Conservation (phyloP, 2,888 invertebrate genomes). For the Tortricodes alternella region DNA sequence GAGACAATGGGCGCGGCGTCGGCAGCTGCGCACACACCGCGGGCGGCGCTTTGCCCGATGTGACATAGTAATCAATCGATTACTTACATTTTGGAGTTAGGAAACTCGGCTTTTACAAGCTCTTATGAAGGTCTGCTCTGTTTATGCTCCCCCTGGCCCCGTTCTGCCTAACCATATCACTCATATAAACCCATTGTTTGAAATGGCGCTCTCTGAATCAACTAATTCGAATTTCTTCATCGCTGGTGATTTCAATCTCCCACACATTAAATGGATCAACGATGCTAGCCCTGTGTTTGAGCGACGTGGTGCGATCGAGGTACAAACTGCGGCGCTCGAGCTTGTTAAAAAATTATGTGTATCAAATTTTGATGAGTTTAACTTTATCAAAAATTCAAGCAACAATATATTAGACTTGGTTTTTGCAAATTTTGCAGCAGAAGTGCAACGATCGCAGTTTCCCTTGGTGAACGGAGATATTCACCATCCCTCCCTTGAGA, state of each 20-base stretch:
- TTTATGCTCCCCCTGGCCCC: neutral
- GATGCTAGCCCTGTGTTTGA: neutral
- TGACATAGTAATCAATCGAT: no score
- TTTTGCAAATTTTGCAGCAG: no score
- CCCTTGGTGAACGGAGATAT: no score
- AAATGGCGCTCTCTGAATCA: neutral
- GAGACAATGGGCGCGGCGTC: neutral
- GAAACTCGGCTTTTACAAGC: no score
- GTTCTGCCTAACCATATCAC: neutral
- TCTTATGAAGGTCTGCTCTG: no score
- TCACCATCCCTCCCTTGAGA: no score
- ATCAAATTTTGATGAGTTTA: neutral
- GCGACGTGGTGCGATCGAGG: neutral
- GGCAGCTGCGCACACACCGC: slow-evolving; percentile 6
- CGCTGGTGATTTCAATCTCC: neutral
- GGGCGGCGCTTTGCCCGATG: neutral
- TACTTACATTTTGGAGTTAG: no score
- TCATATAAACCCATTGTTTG: neutral
- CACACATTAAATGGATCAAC: neutral
- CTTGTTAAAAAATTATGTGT: neutral
- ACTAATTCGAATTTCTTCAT: neutral
- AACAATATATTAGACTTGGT: no score
- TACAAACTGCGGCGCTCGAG: neutral
- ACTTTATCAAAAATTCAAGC: slow-evolving; percentile 1
- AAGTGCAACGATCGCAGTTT: no score